Percentiles rank a stretch among this genome's conserved stretches.
These are phyloP conservation scores for Heliothis subflexa DNA, from an alignment of 1,140 invertebrate genomes.

Conservation along the genomic window DNA sequence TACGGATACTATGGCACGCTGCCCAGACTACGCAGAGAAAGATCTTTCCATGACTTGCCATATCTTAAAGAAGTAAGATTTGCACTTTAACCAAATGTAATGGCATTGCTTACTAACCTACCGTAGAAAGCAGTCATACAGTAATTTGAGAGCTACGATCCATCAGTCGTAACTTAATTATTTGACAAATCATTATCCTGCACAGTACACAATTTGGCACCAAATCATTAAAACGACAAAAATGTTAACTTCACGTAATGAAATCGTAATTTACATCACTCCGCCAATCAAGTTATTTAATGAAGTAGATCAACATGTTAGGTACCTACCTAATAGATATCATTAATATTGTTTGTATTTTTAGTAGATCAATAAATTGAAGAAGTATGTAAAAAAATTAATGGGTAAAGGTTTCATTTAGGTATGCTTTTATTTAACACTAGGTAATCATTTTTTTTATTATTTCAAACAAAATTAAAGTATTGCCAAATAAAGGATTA, in stretches of 20 bases:
- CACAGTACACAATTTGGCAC: conserved; percentile 25
- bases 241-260: conserved; percentile 46
- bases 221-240: conserved; percentile 1
- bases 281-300: neutral
- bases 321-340: too few species aligned
- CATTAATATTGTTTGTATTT: too few species aligned
- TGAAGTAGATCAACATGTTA: too few species aligned
- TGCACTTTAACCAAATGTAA: conserved; percentile 63
- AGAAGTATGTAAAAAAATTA: too few species aligned
- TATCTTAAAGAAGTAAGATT: conserved; percentile 88
- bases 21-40: conserved; percentile 90
- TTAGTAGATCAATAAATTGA: too few species aligned
- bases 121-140: conserved; percentile 6
- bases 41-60: conserved; percentile 90
- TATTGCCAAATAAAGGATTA: too few species aligned
- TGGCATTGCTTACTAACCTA: conserved; percentile 50
- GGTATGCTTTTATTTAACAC: too few species aligned
- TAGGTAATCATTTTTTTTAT: too few species aligned
- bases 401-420: too few species aligned
- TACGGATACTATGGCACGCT: conserved; percentile 89
- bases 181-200: conserved; percentile 3
- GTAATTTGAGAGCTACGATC: conserved; percentile 27
- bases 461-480: too few species aligned
- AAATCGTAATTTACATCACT: conserved; percentile 33
- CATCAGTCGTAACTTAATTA: neutral